Base-by-base conservation (phyloP, 1,140 invertebrate species). In the Linepithema humile region DNA sequence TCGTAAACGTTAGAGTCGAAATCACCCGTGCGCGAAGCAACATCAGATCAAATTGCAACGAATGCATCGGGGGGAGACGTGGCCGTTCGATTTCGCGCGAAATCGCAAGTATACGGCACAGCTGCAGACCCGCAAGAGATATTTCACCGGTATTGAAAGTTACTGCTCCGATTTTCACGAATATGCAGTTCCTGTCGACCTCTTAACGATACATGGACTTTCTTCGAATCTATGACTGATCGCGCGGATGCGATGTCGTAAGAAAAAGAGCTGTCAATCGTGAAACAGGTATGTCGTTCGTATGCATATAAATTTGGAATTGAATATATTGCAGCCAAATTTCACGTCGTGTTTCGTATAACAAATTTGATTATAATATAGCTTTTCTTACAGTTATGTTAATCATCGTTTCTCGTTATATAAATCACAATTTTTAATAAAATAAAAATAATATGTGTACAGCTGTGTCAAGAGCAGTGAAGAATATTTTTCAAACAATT, bases 111-210 rank as follows among this genome's bases (percentile, higher is more conserved):
- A 65, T 38, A 40, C 5, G 20, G 62, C 20, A 40, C 29, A 53
- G 7, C 35, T 29, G 48, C 26, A 5, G 32, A 53, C 5, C 35
- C 48, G 35, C n/a, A 10, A 23, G 64, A 43, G 45, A 70, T 80
- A 55, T 80, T 80, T 80, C 26, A 70, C n/a, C 48, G 26, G 3
- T 32, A 38, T 70, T 70, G 50, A 32, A 70, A 80, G 75, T 69
- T 69, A 69, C 48, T 23, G 23, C 23, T 12, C 45, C 15, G 45
- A 67, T 3, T 67, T 40, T 55, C 48, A 4, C 72, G 72, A 59
- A 35, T 20, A 60, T 23, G 26, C 10, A 29, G n/a, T 20, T 23
- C 23, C 20, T 17, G 3, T 1, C 32, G 20, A 7, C 45, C 10
- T 40, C 64, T 32, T 80, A 80, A 80, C 64, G 26, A 40, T 12